Base-by-base conservation (phyloP, 1,140 invertebrate species). In the Campoletis sonorensis region DNA sequence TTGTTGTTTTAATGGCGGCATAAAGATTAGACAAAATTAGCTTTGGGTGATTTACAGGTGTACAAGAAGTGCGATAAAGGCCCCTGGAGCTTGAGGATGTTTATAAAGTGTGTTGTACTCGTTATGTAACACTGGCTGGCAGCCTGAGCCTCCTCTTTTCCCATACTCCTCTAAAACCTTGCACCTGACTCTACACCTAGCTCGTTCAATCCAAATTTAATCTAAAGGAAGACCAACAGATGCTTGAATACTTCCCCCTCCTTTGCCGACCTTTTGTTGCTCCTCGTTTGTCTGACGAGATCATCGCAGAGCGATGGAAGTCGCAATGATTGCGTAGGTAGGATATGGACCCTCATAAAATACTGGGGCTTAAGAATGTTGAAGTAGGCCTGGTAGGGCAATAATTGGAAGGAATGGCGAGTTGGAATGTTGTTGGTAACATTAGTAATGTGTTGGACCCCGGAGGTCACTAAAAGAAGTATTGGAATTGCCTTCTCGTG, bases 1-100 rank as follows among this genome's bases (percentile, higher is more conserved):
- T 88, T 87, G 85, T 88, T 86, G 85, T 87, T 88, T 88, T 88
- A 88, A 81, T 83, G 68, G 79, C 78, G 82, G 82, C 79, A 81
- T 88, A 88, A 88, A 88, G 87, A 88, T 88, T 87, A 87, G 84
- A 72, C 67, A 83, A 86, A 88, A 88, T 88, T 88, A 88, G 83
- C 84, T 64, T 37, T 49, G 81, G 82, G 5, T 88, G 87, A 88
- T 88, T 88, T 87, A 88, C 67, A 79, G 67, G 71, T 61, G 40
- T 70, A 51, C 16, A 49, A 80, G 84, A 86, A 45, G 8, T 11
- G 13, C 40, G 40, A 45, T 86, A 83, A 85, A 80, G 72, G 4
- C 37, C 15, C 16, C 3, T 30, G 54, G 49, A 77, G 76, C 80
- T 78, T 68, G 54, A 58, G 67, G 81, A 71, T 79, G 73, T 71